Percentiles rank a stretch among this genome's conserved stretches.
phyloP scores from a whole-genome alignment of 1,140 invertebrate genomes.

The Drosophila oshimai region DNA sequence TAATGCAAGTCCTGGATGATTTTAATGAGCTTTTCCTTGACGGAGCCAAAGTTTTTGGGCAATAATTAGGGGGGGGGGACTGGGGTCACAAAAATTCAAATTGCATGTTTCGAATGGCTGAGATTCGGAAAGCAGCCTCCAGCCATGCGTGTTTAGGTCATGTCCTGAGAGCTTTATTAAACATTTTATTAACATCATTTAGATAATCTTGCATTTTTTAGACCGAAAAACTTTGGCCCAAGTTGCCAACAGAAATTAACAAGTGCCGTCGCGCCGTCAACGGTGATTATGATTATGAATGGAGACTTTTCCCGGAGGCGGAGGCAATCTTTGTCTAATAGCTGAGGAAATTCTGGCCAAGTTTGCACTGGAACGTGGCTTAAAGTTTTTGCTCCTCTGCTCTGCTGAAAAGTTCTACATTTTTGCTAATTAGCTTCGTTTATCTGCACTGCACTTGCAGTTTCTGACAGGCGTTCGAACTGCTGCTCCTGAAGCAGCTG shows the following conservation, averaged over 20 bases:
- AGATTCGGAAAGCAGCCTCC: neutral
- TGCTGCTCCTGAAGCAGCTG: neutral
- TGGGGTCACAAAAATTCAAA: slow-evolving; percentile 26
- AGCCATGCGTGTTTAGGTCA: slow-evolving; percentile 11
- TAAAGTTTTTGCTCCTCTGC: slow-evolving; percentile 15
- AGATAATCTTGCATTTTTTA: slow-evolving; percentile 31
- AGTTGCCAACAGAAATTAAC: slow-evolving; percentile 44
- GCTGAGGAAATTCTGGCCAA: neutral
- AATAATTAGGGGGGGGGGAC: slow-evolving; percentile 50
- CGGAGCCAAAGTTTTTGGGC: slow-evolving; percentile 48
- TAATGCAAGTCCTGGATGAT: slow-evolving; percentile 50
- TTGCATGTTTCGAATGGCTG: slow-evolving; percentile 11
- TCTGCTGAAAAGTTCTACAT: slow-evolving; percentile 18
- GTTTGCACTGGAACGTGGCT: slow-evolving; percentile 36
- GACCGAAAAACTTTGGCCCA: slow-evolving; percentile 11
- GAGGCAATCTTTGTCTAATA: slow-evolving; percentile 32
- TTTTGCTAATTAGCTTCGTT: slow-evolving; percentile 57
- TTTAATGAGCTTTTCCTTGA: slow-evolving; percentile 71
- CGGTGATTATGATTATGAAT: slow-evolving; percentile 40
- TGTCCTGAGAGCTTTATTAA: slow-evolving; percentile 12
- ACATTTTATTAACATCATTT: slow-evolving; percentile 50
- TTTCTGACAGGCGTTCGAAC: slow-evolving; percentile 5
- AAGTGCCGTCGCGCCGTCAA: slow-evolving; percentile 28
- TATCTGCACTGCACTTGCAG: slow-evolving; percentile 35
- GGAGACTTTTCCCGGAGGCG: neutral